A percentile compares a stretch with the other conserved stretches of the same genome.
phyloP scores from a whole-genome alignment of 2,797 vertebrate genomes.

The Mareca penelope region DNA sequence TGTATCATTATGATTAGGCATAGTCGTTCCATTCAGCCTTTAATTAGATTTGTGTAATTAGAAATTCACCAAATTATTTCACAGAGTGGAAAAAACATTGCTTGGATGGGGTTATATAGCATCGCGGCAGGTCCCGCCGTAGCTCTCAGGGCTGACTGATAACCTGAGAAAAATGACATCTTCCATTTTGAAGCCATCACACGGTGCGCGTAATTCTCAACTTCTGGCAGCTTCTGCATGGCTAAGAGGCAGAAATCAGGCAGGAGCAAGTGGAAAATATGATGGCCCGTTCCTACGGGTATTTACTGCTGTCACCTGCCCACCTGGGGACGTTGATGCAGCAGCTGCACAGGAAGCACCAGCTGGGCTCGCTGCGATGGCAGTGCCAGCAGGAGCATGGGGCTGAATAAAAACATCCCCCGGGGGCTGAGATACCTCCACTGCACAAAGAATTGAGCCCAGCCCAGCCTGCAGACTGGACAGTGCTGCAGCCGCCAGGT shows the following conservation, averaged over 20 bases:
- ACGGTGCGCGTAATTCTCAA: neutral
- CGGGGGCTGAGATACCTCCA: neutral
- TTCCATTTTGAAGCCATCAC: neutral
- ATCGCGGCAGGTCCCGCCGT: accelerated
- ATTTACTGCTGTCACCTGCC: neutral
- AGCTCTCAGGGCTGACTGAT: neutral
- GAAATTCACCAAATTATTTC: conserved; percentile 19
- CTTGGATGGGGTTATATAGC: neutral
- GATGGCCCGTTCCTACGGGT: neutral
- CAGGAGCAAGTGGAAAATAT: neutral
- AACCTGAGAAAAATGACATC: neutral
- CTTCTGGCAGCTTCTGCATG: neutral
- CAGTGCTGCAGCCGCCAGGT: neutral
- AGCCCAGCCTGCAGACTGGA: neutral
- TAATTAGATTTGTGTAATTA: conserved; percentile 55
- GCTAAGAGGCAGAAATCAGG: neutral
- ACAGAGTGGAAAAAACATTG: neutral
- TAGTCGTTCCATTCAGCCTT: neutral
- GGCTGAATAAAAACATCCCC: too few species aligned
- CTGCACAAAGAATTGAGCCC: neutral
- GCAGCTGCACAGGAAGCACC: neutral
- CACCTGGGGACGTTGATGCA: neutral
- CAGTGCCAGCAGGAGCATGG: accelerated
- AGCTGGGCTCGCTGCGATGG: neutral
- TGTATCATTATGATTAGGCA: conserved; percentile 18